These are phyloP conservation scores for Paragorgia papillata DNA, from an alignment of 92 coral and sea anemone genomes.

Conservation along the genomic window DNA sequence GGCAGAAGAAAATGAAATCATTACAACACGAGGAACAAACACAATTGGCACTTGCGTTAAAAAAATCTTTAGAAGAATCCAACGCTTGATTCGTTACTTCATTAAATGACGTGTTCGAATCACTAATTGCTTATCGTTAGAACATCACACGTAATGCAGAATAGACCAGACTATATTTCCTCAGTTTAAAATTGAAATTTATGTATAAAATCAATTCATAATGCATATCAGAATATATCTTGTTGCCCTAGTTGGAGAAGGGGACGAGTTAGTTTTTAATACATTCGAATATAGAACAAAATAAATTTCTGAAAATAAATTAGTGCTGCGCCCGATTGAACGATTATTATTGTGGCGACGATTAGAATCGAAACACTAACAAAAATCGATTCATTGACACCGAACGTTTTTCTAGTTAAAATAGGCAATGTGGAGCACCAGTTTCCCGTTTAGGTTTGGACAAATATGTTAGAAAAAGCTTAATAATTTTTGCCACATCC, in stretches of 20 bases:
- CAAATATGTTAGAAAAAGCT: no score
- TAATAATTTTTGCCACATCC: no score
- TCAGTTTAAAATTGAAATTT: background rate
- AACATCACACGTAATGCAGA: background rate
- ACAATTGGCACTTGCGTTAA: slow-evolving; percentile 40
- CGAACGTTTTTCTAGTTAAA: no score
- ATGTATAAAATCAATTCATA: background rate
- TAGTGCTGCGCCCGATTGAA: no score
- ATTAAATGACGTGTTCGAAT: background rate
- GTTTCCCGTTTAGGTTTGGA: no score
- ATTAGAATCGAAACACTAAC: no score
- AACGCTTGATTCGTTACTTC: slow-evolving; percentile 3
- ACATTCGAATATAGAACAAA: no score
- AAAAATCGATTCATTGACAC: no score
- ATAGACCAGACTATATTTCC: background rate
- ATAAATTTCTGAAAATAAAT: no score
- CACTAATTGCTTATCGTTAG: background rate
- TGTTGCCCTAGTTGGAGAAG: background rate
- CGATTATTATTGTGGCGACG: no score
- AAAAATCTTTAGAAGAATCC: slow-evolving; percentile 47
- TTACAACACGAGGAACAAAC: slow-evolving; percentile 36
- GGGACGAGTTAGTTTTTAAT: background rate
- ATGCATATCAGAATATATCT: background rate
- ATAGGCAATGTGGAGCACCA: no score
- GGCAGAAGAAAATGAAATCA: slow-evolving; percentile 41